phyloP scores from a whole-genome alignment of 1,140 invertebrate genomes.

The Rhopalosiphum padi region DNA sequence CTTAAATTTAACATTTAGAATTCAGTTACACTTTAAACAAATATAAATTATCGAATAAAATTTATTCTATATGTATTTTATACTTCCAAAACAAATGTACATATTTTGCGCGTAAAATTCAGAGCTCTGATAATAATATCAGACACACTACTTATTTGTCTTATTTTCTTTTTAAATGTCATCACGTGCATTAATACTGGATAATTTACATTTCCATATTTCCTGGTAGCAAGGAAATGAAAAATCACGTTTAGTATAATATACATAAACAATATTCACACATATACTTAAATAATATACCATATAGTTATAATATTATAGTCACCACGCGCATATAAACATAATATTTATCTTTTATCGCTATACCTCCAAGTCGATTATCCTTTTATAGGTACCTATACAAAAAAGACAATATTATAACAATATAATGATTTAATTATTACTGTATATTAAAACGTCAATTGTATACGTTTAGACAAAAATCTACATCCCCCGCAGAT shows the following conservation, averaged over 20 bases:
- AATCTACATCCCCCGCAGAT: not conserved
- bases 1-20: not conserved
- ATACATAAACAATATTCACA: not conserved
- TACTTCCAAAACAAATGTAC: not conserved
- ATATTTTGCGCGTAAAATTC: not conserved
- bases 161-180: not conserved
- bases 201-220: constrained; percentile 3
- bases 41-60: not conserved
- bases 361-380: not conserved
- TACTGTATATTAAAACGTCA: not conserved
- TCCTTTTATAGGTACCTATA: not conserved
- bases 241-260: not conserved
- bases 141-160: not conserved
- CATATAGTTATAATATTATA: not conserved
- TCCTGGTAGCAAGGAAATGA: not conserved
- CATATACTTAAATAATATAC: not conserved
- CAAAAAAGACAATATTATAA: not conserved
- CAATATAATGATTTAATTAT: not conserved
- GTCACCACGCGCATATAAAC: too few species aligned
- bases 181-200: not conserved
- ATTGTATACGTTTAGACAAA: not conserved
- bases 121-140: not conserved
- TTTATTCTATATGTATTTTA: not conserved
- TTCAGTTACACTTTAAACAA: not conserved
- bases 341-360: not conserved